Conservation (phyloP, 1,140 invertebrate species). For the Physella acuta region DNA sequence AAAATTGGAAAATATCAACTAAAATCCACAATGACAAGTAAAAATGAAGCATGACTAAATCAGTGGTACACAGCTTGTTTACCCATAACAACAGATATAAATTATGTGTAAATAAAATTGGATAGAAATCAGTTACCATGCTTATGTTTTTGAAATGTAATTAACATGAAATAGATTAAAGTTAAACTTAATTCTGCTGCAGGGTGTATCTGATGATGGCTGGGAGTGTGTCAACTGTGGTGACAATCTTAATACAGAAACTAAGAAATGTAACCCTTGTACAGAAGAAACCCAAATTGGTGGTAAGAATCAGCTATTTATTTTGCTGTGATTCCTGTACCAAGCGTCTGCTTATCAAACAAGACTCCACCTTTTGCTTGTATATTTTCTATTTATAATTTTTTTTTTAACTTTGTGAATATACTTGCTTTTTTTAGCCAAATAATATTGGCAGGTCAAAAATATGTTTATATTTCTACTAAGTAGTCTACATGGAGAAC, state of each 20-base stretch:
- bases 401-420: neutral
- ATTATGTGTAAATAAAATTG: neutral
- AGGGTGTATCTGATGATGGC: conserved; percentile 39
- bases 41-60: neutral
- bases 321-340: neutral
- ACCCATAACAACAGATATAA: neutral
- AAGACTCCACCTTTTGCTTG: neutral
- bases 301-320: conserved; percentile 19
- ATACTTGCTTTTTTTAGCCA: too few relatives aligned
- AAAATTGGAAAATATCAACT: too few relatives aligned
- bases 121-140: neutral
- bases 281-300: conserved; percentile 35
- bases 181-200: neutral
- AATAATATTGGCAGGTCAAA: too few relatives aligned
- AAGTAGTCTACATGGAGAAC: too few relatives aligned
- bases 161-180: neutral
- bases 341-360: neutral
- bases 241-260: neutral
- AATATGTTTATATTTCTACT: too few relatives aligned
- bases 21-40: neutral
- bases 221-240: conserved; percentile 41
- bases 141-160: neutral
- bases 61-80: neutral
- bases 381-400: neutral
- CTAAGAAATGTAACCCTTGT: conserved; percentile 13